phyloP scores from a whole-genome alignment of 2,888 invertebrate species.

The Eucriotettix oculatus region DNA sequence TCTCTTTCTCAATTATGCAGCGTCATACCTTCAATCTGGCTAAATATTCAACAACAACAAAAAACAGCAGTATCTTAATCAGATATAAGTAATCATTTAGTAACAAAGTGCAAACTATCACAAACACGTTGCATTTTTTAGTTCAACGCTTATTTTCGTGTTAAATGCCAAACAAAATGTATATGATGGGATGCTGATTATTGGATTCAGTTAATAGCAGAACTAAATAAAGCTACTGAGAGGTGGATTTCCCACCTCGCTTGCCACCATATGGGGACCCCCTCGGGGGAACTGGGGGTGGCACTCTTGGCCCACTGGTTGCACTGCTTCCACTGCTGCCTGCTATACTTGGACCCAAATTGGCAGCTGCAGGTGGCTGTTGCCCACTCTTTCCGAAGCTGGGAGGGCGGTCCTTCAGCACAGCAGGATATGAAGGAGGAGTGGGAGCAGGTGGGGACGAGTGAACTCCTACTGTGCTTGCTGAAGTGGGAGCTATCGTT shows the following conservation, averaged over 20 bases:
- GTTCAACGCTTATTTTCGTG: too few species aligned
- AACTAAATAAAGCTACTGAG: background rate
- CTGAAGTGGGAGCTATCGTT: constrained; percentile 16
- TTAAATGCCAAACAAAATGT: too few species aligned
- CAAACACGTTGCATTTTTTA: too few species aligned
- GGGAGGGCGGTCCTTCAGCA: constrained; percentile 43
- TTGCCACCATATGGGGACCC: constrained; percentile 38
- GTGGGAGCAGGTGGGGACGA: constrained; percentile 26
- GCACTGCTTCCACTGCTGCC: constrained; percentile 12
- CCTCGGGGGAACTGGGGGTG: constrained; percentile 77
- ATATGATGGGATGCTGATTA: too few species aligned
- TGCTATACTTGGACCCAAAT: background rate
- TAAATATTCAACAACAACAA: too few species aligned
- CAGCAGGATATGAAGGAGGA: constrained; percentile 50
- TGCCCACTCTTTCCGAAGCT: constrained; percentile 6
- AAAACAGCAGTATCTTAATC: too few species aligned
- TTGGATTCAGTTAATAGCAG: too few species aligned
- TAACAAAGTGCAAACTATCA: too few species aligned
- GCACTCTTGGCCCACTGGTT: constrained; percentile 37
- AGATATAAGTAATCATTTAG: too few species aligned
- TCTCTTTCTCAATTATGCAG: too few species aligned
- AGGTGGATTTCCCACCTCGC: background rate
- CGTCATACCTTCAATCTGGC: too few species aligned
- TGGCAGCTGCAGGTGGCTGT: background rate
- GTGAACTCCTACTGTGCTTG: constrained; percentile 2